Conservation (phyloP, 2,113 vertebrate species). For the Pomatorhinus ruficollis region DNA sequence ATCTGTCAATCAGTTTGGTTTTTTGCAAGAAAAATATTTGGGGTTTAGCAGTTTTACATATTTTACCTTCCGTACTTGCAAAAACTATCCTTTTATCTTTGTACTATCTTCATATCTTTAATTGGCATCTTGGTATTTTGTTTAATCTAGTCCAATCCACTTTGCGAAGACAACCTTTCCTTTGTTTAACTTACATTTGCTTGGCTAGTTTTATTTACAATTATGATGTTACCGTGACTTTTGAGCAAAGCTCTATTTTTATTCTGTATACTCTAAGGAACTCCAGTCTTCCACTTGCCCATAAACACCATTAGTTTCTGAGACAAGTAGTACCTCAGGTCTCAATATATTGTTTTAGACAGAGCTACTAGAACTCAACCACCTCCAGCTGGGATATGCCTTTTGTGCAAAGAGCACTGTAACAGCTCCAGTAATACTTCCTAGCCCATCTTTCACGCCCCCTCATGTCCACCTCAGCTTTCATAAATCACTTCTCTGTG, state of each 20-base stretch:
- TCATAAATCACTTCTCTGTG: not conserved
- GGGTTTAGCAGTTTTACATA: not conserved
- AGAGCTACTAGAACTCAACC: slow-evolving; percentile 2
- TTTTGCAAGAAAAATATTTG: not conserved
- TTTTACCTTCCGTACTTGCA: not conserved
- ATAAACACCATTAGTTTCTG: not conserved
- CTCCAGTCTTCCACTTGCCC: not conserved
- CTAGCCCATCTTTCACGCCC: not conserved
- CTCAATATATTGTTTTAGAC: not conserved
- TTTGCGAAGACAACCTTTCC: not conserved
- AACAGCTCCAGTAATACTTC: not conserved
- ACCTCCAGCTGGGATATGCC: not conserved
- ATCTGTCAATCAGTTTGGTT: not conserved
- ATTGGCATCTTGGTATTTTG: not conserved
- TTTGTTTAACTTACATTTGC: not conserved
- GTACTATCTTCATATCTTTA: not conserved
- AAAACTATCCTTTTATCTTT: not conserved
- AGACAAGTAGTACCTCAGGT: not conserved
- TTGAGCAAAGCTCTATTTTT: not conserved
- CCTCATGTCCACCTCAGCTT: not conserved
- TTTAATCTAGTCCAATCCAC: not conserved
- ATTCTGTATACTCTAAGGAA: not conserved
- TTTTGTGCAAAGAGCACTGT: not conserved
- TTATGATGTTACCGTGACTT: not conserved
- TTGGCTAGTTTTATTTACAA: not conserved